Base-by-base conservation (phyloP, 1,140 invertebrate genomes). In the Linepithema humile region DNA sequence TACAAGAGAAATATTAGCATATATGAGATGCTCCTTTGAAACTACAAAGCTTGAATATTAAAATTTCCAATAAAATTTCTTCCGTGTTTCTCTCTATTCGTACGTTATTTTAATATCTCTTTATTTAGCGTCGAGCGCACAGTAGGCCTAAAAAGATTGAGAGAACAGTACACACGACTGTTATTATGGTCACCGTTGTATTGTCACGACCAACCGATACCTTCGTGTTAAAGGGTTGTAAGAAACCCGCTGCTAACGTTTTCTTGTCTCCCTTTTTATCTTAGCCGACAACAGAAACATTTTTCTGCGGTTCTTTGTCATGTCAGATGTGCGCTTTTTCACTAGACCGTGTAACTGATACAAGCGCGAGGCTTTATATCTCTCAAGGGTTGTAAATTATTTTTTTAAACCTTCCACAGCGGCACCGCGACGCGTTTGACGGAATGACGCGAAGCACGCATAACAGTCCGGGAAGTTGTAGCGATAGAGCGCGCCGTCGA, bases 291-390 rank as follows among this genome's bases (percentile, higher is more conserved):
- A 59, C 43, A 57, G 29, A 69, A 50, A 69, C 40, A 82, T 73
- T 82, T n/a, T 62, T 43, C 26, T 38, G 45, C 72, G 74, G 29
- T 72, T 69, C 60, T 84, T 85, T 85, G 72, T 86, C 69, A 78
- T 67, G 75, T 53, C 60, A 15, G 40, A 17, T 26, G 64, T 48
- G 45, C 82, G 57, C 82, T 84, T 75, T 86, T 78, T 77, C 69
- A 43, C 50, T 72, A 57, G n/a, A 48, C 23, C 48, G 67, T 80
- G 84, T 85, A 80, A 83, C 84, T 53, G 53, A 35, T 55, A 43
- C 53, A 82, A 73, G 43, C 29, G 20, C 69, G 65, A 57, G 29
- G 38, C 55, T 48, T 45, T 38, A 10, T 64, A 29, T 64, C 62
- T 62, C 72, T 57, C 62, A 6, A 29, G 48, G 26, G 48, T 40